Conservation (phyloP, 2,888 invertebrate species). For the Plagodis dolabraria region DNA sequence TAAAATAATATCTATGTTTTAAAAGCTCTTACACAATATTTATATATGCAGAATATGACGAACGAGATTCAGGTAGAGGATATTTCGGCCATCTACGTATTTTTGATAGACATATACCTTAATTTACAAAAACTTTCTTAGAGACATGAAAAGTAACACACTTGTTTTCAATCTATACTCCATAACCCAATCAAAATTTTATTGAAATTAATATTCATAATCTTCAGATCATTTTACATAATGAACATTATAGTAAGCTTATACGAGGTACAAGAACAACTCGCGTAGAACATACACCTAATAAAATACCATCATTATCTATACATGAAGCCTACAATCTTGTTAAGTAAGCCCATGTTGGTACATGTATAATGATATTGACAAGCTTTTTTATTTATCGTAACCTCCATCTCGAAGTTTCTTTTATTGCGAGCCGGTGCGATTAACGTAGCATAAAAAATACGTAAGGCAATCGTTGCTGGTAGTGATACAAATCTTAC, state of each 20-base stretch:
- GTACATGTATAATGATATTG: slow-evolving; percentile 74
- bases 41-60: no score
- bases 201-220: no score
- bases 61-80: no score
- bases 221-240: no score
- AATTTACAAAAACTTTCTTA: no score
- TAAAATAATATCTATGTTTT: no score
- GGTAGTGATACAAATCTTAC: slow-evolving; percentile 70
- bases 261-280: slow-evolving; percentile 56
- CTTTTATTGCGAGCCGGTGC: slow-evolving; percentile 48
- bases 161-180: no score
- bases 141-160: no score
- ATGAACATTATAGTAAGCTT: slow-evolving; percentile 5
- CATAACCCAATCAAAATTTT: no score
- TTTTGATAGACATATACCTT: no score
- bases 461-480: slow-evolving; percentile 68
- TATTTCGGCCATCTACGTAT: no score
- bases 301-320: slow-evolving; percentile 73
- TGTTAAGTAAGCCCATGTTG: slow-evolving; percentile 68
- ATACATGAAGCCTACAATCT: slow-evolving; percentile 68
- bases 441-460: slow-evolving; percentile 71
- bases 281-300: slow-evolving; percentile 58
- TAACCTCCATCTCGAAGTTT: slow-evolving; percentile 59
- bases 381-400: slow-evolving; percentile 72
- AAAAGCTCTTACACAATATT: no score